phyloP scores from a whole-genome alignment of 2,797 vertebrate species.

The Macropodus opercularis region DNA sequence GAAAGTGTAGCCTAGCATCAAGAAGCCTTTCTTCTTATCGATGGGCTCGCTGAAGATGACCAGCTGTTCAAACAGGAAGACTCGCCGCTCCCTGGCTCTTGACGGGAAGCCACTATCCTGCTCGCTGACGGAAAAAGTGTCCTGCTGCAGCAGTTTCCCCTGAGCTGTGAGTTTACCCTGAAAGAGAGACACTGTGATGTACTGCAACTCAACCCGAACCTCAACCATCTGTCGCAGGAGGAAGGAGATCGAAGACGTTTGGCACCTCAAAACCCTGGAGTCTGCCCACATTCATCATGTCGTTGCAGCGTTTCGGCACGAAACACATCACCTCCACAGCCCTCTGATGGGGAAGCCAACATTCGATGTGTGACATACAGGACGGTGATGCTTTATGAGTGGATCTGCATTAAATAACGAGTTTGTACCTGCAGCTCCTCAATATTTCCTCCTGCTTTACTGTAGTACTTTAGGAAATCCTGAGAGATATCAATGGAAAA shows the following conservation, averaged over 20 bases:
- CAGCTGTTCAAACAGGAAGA: slow-evolving; percentile 94
- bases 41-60: slow-evolving; percentile 92
- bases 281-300: slow-evolving; percentile 93
- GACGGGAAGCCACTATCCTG: slow-evolving; percentile 82
- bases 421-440: slow-evolving; percentile 84
- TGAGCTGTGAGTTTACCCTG: slow-evolving; percentile 92
- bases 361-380: background rate
- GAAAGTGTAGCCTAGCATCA: slow-evolving; percentile 87
- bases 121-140: slow-evolving; percentile 88
- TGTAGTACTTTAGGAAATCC: slow-evolving; percentile 92
- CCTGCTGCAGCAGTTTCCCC: slow-evolving; percentile 91
- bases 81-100: slow-evolving; percentile 85
- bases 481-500: slow-evolving; percentile 63
- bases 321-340: slow-evolving; percentile 93
- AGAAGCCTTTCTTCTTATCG: slow-evolving; percentile 88
- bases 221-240: slow-evolving; percentile 1
- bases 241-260: no score
- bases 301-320: slow-evolving; percentile 91
- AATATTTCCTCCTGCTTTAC: slow-evolving; percentile 85
- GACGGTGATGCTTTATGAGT: background rate
- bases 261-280: slow-evolving; percentile 92
- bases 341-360: slow-evolving; percentile 70
- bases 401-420: slow-evolving; percentile 5
- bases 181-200: slow-evolving; percentile 25
- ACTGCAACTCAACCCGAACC: background rate